A percentile compares a stretch with the other conserved stretches of the same genome.
These are phyloP conservation scores for Junonia oenone DNA, from an alignment of 2,888 invertebrate species.

Conservation along the genomic window DNA sequence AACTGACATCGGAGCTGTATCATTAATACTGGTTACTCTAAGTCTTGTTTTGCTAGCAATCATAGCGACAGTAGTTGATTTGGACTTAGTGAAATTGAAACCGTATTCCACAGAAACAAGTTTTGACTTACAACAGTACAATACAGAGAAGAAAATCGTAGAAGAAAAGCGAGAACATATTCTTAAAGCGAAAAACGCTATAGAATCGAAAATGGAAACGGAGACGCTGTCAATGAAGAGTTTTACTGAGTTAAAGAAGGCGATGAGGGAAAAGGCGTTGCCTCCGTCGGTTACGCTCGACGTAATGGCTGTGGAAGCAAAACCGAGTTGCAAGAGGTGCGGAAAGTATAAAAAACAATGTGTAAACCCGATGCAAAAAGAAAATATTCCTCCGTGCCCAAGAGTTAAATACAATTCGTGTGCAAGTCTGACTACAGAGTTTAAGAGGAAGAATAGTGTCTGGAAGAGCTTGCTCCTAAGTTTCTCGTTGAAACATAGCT, in stretches of 20 bases:
- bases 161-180: slow-evolving; percentile 34
- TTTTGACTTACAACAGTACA: slow-evolving; percentile 59
- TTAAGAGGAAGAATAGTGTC: slow-evolving; percentile 44
- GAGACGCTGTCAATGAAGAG: slow-evolving; percentile 32
- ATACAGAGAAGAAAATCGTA: slow-evolving; percentile 32
- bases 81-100: slow-evolving; percentile 51
- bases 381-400: slow-evolving; percentile 48
- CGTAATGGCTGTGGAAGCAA: slow-evolving; percentile 56
- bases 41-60: slow-evolving; percentile 49
- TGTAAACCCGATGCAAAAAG: slow-evolving; percentile 38
- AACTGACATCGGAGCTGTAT: slow-evolving; percentile 50
- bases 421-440: slow-evolving; percentile 50
- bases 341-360: slow-evolving; percentile 69
- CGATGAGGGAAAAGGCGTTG: slow-evolving; percentile 47
- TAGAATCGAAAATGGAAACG: slow-evolving; percentile 25
- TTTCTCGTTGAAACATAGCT: slow-evolving; percentile 62
- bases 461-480: slow-evolving; percentile 55
- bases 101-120: slow-evolving; percentile 47
- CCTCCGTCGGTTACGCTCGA: slow-evolving; percentile 63
- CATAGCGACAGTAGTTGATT: slow-evolving; percentile 67
- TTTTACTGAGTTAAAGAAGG: slow-evolving; percentile 39
- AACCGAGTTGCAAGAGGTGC: slow-evolving; percentile 56
- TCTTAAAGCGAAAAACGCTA: not conserved
- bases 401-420: slow-evolving; percentile 54
- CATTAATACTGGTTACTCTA: slow-evolving; percentile 46